Percentiles rank a stretch among this genome's conserved stretches.
Conservation (phyloP, 1,140 invertebrate genomes). For the Neocloeon triangulifer region DNA sequence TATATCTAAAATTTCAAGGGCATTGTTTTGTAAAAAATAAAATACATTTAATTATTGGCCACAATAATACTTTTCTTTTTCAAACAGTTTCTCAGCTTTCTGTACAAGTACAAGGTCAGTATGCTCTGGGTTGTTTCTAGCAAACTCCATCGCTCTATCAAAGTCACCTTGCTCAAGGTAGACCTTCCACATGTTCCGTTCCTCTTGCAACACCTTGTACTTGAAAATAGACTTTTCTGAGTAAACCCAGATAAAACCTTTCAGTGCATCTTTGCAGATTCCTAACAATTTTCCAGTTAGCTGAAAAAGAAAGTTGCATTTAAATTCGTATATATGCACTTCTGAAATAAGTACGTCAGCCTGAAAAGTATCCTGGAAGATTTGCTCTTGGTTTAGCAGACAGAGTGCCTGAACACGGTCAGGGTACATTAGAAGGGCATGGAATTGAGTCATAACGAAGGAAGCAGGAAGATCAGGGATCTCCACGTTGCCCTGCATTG, state of each 20-base stretch:
- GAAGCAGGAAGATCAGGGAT: slow-evolving; percentile 31
- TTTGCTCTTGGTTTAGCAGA: slow-evolving; percentile 61
- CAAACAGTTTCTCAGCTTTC: slow-evolving; percentile 74
- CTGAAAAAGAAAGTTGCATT: slow-evolving; percentile 23
- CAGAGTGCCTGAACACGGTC: slow-evolving; percentile 69
- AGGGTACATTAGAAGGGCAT: slow-evolving; percentile 60
- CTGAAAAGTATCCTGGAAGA: slow-evolving; percentile 47
- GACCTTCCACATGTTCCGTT: slow-evolving; percentile 69
- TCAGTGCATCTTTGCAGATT: slow-evolving; percentile 58
- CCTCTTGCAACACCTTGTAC: slow-evolving; percentile 66
- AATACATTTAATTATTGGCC: neutral
- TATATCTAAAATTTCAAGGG: slow-evolving; percentile 25
- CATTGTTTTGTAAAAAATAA: slow-evolving; percentile 6
- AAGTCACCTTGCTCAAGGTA: slow-evolving; percentile 74
- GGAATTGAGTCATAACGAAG: slow-evolving; percentile 77
- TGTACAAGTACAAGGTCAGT: slow-evolving; percentile 66
- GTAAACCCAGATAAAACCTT: slow-evolving; percentile 63
- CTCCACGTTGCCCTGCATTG: slow-evolving; percentile 11
- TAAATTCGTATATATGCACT: slow-evolving; percentile 8
- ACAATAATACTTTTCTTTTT: slow-evolving; percentile 35
- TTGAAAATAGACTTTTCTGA: slow-evolving; percentile 65
- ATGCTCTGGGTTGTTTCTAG: slow-evolving; percentile 48
- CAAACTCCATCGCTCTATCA: slow-evolving; percentile 63
- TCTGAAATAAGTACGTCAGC: slow-evolving; percentile 7
- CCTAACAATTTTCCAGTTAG: slow-evolving; percentile 57